A percentile compares a stretch with the other conserved stretches of the same genome.
These are phyloP conservation scores for Cheilosia urbana DNA, from an alignment of 2,888 invertebrate genomes.

Conservation along the genomic window DNA sequence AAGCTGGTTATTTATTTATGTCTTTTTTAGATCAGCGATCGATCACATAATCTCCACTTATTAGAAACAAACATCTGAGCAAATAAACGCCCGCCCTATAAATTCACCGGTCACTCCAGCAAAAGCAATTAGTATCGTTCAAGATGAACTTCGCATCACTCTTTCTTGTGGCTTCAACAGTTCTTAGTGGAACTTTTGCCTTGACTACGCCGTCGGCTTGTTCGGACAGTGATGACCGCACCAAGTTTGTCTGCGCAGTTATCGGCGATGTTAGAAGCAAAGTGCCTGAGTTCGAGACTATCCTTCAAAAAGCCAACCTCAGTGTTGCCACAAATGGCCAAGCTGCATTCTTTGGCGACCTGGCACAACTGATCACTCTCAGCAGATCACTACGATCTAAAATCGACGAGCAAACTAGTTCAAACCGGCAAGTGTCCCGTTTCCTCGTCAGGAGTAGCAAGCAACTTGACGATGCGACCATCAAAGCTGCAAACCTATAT, in stretches of 20 bases:
- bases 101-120: neutral
- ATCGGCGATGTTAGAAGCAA: neutral
- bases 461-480: neutral
- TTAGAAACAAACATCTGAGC: conserved; percentile 6
- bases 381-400: neutral
- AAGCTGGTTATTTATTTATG: neutral
- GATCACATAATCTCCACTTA: no score
- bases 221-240: neutral
- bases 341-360: neutral
- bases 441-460: neutral
- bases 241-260: conserved; percentile 18
- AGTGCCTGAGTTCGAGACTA: neutral
- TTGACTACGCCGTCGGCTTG: conserved; percentile 7
- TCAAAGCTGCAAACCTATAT: neutral
- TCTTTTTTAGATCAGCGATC: neutral
- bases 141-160: conserved; percentile 13
- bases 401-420: neutral
- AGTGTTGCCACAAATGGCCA: conserved; percentile 5
- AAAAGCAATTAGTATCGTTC: neutral
- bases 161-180: neutral
- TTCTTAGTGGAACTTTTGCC: conserved; percentile 3
- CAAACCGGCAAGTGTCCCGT: neutral
- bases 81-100: conserved; percentile 18
- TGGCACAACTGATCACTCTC: neutral
- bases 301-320: neutral